Percentiles rank a stretch among this genome's conserved stretches.
Evolutionary conservation across 1,140 invertebrate species (phyloP).

Genomic region (Laupala kohalensis): DNA sequence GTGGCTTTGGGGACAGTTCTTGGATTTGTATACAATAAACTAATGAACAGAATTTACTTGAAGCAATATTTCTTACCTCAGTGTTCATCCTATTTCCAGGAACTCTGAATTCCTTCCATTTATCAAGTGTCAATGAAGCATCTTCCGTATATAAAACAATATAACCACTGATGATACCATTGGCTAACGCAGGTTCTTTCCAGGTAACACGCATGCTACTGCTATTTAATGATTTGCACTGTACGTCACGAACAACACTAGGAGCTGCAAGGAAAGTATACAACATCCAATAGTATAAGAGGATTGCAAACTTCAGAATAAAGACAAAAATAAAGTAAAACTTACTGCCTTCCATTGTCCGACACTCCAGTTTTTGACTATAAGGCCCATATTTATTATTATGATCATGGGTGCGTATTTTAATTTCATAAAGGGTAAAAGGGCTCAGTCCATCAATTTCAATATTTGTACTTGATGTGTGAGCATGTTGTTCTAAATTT

Average conservation of each 20-base stretch:
- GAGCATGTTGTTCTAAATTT: constrained; percentile 19
- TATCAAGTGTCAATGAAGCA: constrained; percentile 22
- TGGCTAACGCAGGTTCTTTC: constrained; percentile 33
- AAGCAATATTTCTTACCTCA: not conserved
- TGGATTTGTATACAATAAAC: no score
- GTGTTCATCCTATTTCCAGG: constrained; percentile 19
- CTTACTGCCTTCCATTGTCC: constrained; percentile 38
- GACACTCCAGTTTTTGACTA: constrained; percentile 36
- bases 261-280: constrained; percentile 30
- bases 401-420: constrained; percentile 33
- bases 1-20: no score
- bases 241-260: constrained; percentile 33
- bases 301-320: no score
- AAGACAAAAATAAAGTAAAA: no score
- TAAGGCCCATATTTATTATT: constrained; percentile 29
- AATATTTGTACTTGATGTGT: constrained; percentile 31
- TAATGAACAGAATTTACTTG: no score
- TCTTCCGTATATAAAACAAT: constrained; percentile 30
- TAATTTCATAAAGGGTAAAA: constrained; percentile 45
- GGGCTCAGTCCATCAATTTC: constrained; percentile 38
- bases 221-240: constrained; percentile 32
- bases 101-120: constrained; percentile 31
- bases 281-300: constrained; percentile 3
- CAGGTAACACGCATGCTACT: constrained; percentile 34
- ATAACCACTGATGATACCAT: constrained; percentile 35